phyloP scores from a whole-genome alignment of 2,113 vertebrate species.

The Loxodonta africana region DNA sequence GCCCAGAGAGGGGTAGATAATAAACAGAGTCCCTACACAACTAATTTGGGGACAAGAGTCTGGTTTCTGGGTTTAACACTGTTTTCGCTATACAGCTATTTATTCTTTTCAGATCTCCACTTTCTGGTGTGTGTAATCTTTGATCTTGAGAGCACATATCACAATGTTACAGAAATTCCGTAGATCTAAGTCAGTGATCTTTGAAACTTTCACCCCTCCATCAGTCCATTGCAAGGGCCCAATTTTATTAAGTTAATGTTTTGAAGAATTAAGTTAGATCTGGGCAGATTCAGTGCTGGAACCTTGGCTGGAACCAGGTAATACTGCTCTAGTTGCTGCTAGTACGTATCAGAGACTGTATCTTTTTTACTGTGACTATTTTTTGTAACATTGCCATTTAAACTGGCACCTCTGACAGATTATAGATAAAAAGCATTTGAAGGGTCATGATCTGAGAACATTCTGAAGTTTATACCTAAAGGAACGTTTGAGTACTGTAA shows the following conservation, averaged over 20 bases:
- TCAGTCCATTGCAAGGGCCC: background rate
- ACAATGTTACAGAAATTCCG: background rate
- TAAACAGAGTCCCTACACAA: background rate
- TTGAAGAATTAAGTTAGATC: background rate
- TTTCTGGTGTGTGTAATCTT: background rate
- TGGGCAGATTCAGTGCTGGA: background rate
- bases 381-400: background rate
- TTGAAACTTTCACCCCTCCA: background rate
- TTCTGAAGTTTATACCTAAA: background rate
- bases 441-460: background rate
- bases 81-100: background rate
- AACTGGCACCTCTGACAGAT: background rate
- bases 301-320: background rate
- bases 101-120: background rate
- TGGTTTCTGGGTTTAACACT: background rate
- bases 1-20: background rate
- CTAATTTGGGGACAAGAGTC: background rate
- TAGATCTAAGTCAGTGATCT: background rate
- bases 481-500: background rate
- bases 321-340: background rate
- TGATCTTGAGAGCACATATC: background rate
- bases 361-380: background rate
- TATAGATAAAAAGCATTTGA: background rate
- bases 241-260: slow-evolving; percentile 15
- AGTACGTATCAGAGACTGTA: background rate